Conservation (phyloP, 2,113 vertebrate species). For the Corydoras sp. region DNA sequence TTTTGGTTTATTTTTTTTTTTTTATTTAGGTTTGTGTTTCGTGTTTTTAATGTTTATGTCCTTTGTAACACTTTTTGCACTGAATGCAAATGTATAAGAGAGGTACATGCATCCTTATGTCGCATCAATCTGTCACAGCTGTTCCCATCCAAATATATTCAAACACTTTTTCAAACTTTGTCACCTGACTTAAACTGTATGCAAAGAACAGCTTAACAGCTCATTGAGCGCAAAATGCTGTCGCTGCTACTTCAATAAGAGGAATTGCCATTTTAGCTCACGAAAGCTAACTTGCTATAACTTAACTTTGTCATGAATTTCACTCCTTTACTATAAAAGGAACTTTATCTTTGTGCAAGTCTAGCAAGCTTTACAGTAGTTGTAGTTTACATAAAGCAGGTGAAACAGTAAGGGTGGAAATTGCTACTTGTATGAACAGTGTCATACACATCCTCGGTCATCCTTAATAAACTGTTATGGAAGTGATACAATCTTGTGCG, state of each 20-base stretch:
- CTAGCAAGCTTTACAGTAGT: too few relatives aligned
- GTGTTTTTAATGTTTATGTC: background rate
- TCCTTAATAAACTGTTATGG: too few relatives aligned
- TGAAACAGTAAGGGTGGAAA: too few relatives aligned
- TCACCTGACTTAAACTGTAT: background rate
- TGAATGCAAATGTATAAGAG: background rate
- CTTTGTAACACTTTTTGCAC: background rate
- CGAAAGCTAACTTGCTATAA: too few relatives aligned
- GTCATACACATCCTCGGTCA: too few relatives aligned
- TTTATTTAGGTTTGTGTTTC: conserved; percentile 10
- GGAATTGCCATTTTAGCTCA: too few relatives aligned
- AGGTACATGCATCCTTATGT: background rate
- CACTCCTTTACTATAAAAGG: too few relatives aligned
- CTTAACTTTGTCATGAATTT: too few relatives aligned
- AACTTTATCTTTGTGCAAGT: too few relatives aligned
- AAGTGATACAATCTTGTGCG: too few relatives aligned
- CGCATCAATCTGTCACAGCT: background rate
- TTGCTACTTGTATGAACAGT: too few relatives aligned
- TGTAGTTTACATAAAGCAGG: too few relatives aligned
- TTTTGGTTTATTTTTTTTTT: background rate
- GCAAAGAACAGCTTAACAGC: conserved; percentile 3
- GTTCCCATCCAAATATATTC: background rate
- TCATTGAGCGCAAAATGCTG: background rate
- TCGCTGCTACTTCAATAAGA: background rate
- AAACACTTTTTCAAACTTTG: background rate